Evolutionary conservation across 2,888 invertebrate genomes (phyloP).

Genomic region (Phyllotreta cruciferae): DNA sequence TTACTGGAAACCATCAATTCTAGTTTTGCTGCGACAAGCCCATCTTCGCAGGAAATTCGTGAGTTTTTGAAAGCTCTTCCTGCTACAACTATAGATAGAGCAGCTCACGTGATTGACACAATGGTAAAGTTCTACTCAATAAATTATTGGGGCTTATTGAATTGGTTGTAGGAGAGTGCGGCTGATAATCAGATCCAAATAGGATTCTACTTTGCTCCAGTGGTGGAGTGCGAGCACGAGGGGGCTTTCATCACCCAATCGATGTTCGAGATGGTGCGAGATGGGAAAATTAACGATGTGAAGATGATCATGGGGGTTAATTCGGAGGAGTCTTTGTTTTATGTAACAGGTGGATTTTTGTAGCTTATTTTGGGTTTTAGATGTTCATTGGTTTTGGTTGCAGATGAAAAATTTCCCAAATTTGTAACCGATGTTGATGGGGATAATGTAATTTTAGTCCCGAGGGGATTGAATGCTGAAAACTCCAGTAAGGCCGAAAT

Average conservation of each 20-base stretch:
- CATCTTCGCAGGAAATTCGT: slow-evolving; percentile 39
- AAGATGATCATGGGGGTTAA: slow-evolving; percentile 41
- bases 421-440: not conserved
- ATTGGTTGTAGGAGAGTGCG: slow-evolving; percentile 31
- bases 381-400: not conserved
- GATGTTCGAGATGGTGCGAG: slow-evolving; percentile 35
- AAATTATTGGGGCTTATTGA: not conserved
- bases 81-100: slow-evolving; percentile 39
- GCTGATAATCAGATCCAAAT: slow-evolving; percentile 37
- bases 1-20: slow-evolving; percentile 46
- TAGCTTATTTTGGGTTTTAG: not conserved
- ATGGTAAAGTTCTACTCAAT: slow-evolving; percentile 16
- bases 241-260: slow-evolving; percentile 40
- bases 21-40: slow-evolving; percentile 35
- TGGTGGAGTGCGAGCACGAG: slow-evolving; percentile 40
- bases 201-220: slow-evolving; percentile 43
- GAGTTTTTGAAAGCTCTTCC: slow-evolving; percentile 41
- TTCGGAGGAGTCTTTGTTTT: slow-evolving; percentile 38
- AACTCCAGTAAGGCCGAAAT: slow-evolving; percentile 18
- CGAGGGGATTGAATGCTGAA: slow-evolving; percentile 38
- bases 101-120: slow-evolving; percentile 34
- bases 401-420: slow-evolving; percentile 15
- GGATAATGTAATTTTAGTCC: slow-evolving; percentile 31
- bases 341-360: slow-evolving; percentile 12
- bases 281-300: slow-evolving; percentile 37